Evolutionary conservation across 2,888 invertebrate species (phyloP), one percentile per base, ranked within the genome.

Genomic region (Steinernema hermaphroditum): DNA sequence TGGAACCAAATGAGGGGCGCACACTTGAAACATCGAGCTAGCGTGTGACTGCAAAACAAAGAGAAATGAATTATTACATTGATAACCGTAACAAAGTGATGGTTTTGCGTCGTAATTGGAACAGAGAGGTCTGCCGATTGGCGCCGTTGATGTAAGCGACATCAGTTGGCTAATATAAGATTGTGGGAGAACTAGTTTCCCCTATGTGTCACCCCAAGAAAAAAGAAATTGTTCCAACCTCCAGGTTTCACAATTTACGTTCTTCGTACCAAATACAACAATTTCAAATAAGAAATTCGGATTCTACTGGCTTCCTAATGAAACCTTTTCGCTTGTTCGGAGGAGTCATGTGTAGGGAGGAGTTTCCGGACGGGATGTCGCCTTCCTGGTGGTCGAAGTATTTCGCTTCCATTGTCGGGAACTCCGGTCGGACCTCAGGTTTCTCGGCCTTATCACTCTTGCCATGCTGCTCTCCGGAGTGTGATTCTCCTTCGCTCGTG

Each of bases 21-120:
- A n/a, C n/a, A n/a, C n/a, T 50, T 50, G 50, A 34, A 62, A 62
- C 32, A 62, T 50, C 16, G 62, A 29, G 32, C 27, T 32, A 32
- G 16, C 62, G 32, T n/a, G 62, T 62, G 62, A 62, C 62, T 62
- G 32, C 27, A 62, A 62, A 62, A 62, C 62, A 62, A 32, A 62
- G 62, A 29, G 62, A 9, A 24, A 32, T 32, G 16, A 62, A 29
- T 27, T 62, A 32, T 62, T 29, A 62, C 27, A 62, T 62, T 62
- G 34, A 62, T 62, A 32, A 62, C 62, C 62, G 62, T 62, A 32
- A 16, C 62, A 32, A 46, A 46, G 22, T 37, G 37, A 19, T 16
- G 46, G 46, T 16, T 46, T 46, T 46, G 46, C 22, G 46, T 32
- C 62, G 12, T 62, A 62, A 62, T 62, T 16, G 62, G 29, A 29